Evolutionary conservation across 2,113 vertebrate genomes (phyloP), one percentile per base, ranked within the genome.

Genomic region (Nymphicus hollandicus): DNA sequence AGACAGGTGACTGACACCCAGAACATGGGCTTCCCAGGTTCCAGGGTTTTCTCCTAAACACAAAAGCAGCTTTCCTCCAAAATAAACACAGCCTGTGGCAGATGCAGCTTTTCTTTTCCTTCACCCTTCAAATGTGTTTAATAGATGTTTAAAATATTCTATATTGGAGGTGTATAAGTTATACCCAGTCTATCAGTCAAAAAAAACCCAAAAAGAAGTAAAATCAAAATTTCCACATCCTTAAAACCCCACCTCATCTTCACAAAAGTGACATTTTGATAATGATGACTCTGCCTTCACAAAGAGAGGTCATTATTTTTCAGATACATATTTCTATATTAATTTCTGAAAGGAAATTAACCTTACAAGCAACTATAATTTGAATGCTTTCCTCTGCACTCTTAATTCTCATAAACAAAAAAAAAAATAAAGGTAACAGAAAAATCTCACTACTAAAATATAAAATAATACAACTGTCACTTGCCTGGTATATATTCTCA

Each of bases 261-360:
- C 74, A 70, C 0, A 12, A 78, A 35, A 71, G 80, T 81, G 88
- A 90, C 85, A 95, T 91, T 96, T 81, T 84, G 55, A 78, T 94
- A 94, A 94, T 63, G 78, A 83, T 73, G 79, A 93, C 46, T 60
- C 53, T 88, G 35, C 35, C 44, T 90, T 88, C 35, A 85, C 50
- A 91, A 78, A 91, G 53, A 37, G 18, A 90, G 44, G 76, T 96
- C 85, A 88, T 95, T 93, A 95, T 90, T 95, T 94, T 83, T 86
- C 43, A 93, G 76, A 96, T 78, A 88, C 19, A 6, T 93, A 89
- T 86, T 96, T 93, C 88, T 58, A 63, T 69, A 90, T 64, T 72
- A 90, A 49, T 93, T 93, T 90, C 72, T 83, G 82, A 91, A 92
- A 89, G 84, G 44, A 96, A 97, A 95, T 89, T 52, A 95, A 81